Evolutionary conservation across 2,797 vertebrate species (phyloP), one percentile per base, ranked within the genome.

Genomic region (Phylloscopus collybita): DNA sequence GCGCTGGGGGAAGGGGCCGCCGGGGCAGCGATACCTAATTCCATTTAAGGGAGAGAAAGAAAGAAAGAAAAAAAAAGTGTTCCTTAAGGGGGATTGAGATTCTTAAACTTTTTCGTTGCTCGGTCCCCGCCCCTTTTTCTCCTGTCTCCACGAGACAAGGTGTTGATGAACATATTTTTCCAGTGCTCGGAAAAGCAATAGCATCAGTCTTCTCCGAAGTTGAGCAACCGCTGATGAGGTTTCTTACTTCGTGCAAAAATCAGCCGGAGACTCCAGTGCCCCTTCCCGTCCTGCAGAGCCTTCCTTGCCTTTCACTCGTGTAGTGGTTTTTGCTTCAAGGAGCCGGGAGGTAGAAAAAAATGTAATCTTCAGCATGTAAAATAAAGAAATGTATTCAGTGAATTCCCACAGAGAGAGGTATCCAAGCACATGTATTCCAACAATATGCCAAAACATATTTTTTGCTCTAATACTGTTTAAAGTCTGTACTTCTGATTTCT

Each of bases 141-240:
- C 54, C 26, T 16, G 18, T 44, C 49, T 75, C 44, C 3, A 9
- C 13, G 53, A 36, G 62, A 42, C 66, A 86, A 95, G 85, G 92
- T 94, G 76, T 40, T 60, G 87, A 40, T 96, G 94, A 92, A 30
- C 44, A 10, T 26, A 62, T 91, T 92, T 94, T 95, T 94, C 85
- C 92, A 50, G 26, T 44, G 34, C 73, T 59, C 8, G 30, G 62
- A 42, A 80, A 69, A 90, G 62, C 54, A 79, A 6, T 50, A 50
- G 34, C 54, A 64, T 75, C 79, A 60, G 53, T 69, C 27, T 51
- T 54, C 34, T 32, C 40, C 70, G 3, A 47, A 13, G 26, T 61
- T 44, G 10, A 26, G 49, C 60, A 32, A 16, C 36, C 1, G 1
- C 61, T 54, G 50, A 1, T 34, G 54, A 83, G 67, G 23, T 94